phyloP scores from a whole-genome alignment of 2,113 vertebrate genomes.

The Ictidomys tridecemlineatus region DNA sequence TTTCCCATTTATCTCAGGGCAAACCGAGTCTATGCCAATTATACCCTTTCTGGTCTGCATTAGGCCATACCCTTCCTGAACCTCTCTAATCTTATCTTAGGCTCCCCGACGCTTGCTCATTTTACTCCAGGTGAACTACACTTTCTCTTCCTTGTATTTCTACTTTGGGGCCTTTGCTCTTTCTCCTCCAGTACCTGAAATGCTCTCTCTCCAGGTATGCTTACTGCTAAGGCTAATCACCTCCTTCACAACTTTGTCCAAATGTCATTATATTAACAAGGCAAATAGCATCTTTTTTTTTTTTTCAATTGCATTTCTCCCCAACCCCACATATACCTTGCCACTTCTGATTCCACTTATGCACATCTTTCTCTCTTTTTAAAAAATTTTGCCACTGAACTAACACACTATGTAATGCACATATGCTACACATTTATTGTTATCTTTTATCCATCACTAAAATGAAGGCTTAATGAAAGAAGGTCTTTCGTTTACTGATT shows the following conservation, averaged over 20 bases:
- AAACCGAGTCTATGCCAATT: not conserved
- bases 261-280: not conserved
- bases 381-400: not conserved
- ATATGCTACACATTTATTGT: not conserved
- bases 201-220: not conserved
- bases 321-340: too few species aligned
- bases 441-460: not conserved
- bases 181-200: not conserved
- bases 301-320: not conserved
- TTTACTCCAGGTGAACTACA: not conserved
- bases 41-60: not conserved
- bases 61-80: accelerated
- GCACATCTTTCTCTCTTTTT: not conserved
- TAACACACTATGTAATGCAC: not conserved
- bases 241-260: not conserved
- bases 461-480: not conserved
- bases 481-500: not conserved
- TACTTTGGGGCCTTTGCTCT: not conserved
- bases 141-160: not conserved
- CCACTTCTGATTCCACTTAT: not conserved
- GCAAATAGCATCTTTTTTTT: not conserved
- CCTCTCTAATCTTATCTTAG: not conserved
- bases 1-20: not conserved
- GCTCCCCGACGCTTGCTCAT: accelerated
- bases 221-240: not conserved